Evolutionary conservation across 2,888 invertebrate genomes (phyloP).

Genomic region (Drosophila lutescens): DNA sequence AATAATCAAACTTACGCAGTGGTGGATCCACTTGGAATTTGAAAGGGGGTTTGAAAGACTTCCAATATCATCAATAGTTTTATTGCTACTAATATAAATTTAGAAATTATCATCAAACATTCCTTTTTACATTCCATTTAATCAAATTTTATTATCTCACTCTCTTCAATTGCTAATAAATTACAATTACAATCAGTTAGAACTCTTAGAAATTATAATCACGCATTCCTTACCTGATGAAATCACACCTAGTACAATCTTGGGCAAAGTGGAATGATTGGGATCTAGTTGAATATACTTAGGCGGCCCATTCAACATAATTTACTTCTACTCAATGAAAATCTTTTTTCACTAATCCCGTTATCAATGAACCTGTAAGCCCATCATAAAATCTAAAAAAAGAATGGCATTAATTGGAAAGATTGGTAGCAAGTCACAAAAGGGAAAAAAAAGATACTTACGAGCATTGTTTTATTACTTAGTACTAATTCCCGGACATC

Average conservation of each 20-base stretch:
- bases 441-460: neutral
- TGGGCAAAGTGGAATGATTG: neutral
- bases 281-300: neutral
- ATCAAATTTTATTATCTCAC: no score
- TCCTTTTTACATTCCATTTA: no score
- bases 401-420: slow-evolving; percentile 1
- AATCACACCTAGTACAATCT: slow-evolving; percentile 4
- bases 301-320: slow-evolving; percentile 19
- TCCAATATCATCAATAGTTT: no score
- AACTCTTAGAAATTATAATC: neutral
- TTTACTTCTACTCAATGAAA: slow-evolving; percentile 34
- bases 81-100: no score
- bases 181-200: neutral
- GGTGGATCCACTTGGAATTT: no score
- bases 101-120: no score
- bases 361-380: slow-evolving; percentile 12
- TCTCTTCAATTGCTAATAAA: neutral
- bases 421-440: neutral
- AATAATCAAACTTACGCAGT: no score
- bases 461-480: neutral
- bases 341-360: slow-evolving; percentile 1
- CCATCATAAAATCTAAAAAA: neutral
- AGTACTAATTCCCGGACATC: neutral
- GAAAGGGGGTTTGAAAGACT: no score
- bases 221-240: neutral